Percentiles rank a stretch among this genome's conserved stretches.
These are phyloP conservation scores for Anniella stebbinsi DNA, from an alignment of 2,797 vertebrate species.

Conservation along the genomic window DNA sequence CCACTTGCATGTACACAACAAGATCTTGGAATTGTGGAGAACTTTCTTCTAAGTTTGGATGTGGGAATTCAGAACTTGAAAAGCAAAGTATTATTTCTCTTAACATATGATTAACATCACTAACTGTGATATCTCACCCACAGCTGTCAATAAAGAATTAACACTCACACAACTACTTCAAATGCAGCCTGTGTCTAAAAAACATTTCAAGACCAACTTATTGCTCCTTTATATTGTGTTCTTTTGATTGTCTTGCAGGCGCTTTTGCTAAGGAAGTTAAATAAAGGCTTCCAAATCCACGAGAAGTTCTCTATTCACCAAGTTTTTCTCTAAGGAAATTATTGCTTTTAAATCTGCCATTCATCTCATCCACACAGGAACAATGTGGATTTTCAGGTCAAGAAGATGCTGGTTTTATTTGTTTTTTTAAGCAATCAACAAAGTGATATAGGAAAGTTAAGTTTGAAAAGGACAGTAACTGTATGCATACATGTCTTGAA, in stretches of 20 bases:
- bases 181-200: slow-evolving; percentile 34
- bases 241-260: slow-evolving; percentile 27
- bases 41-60: no score
- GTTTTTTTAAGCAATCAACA: slow-evolving; percentile 36
- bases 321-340: slow-evolving; percentile 48
- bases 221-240: background rate
- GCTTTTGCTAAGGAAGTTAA: slow-evolving; percentile 25
- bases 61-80: no score
- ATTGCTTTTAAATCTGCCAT: slow-evolving; percentile 57
- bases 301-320: background rate
- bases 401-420: background rate
- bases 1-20: no score
- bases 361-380: slow-evolving; percentile 40
- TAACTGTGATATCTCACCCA: background rate
- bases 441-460: slow-evolving; percentile 19
- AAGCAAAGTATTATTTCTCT: no score
- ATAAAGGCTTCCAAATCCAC: slow-evolving; percentile 47
- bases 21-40: no score
- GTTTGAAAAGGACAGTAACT: slow-evolving; percentile 36
- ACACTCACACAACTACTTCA: slow-evolving; percentile 28
- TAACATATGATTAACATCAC: no score
- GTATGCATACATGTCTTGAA: background rate
- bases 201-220: slow-evolving; percentile 27
- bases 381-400: slow-evolving; percentile 60
- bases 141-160: slow-evolving; percentile 4